Base-by-base conservation (phyloP, 2,113 vertebrate species). In the Sprattus sprattus region DNA sequence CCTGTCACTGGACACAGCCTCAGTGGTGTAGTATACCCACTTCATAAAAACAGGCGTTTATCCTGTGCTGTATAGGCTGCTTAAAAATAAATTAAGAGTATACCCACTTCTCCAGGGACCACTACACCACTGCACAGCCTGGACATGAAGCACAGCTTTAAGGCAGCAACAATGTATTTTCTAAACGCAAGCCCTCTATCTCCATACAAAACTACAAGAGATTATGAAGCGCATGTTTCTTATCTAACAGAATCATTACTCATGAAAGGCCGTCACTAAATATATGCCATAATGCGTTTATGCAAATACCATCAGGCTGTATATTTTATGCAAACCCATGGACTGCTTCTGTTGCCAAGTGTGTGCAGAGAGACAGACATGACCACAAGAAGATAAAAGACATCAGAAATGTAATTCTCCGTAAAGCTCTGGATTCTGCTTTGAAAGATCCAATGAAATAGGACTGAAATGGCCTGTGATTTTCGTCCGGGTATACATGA, bases 1-100 rank as follows among this genome's bases (percentile, higher is more conserved):
- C 84, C 67, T 86, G 85, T 86, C 82, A 85, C 83, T 80, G 82
- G 83, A 88, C 88, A 85, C 82, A 10, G 9, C n/a, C n/a, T n/a
- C n/a, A n/a, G n/a, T n/a, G n/a, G n/a, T n/a, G n/a, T n/a, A n/a
- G n/a, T n/a, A n/a, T n/a, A n/a, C n/a, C n/a, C n/a, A n/a, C n/a
- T n/a, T n/a, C n/a, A n/a, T n/a, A n/a, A n/a, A n/a, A n/a, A n/a
- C n/a, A n/a, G n/a, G n/a, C n/a, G n/a, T n/a, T n/a, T n/a, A n/a
- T n/a, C n/a, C n/a, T n/a, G n/a, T n/a, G n/a, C n/a, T n/a, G n/a
- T n/a, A n/a, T n/a, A n/a, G n/a, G n/a, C n/a, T n/a, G n/a, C n/a
- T n/a, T n/a, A n/a, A n/a, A n/a, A n/a, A n/a, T n/a, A n/a, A n/a
- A n/a, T n/a, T n/a, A n/a, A n/a, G n/a, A n/a, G n/a, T n/a, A n/a